These are phyloP conservation scores for Campylomormyrus numenius DNA, from an alignment of 2,113 vertebrate genomes.

Conservation along the genomic window DNA sequence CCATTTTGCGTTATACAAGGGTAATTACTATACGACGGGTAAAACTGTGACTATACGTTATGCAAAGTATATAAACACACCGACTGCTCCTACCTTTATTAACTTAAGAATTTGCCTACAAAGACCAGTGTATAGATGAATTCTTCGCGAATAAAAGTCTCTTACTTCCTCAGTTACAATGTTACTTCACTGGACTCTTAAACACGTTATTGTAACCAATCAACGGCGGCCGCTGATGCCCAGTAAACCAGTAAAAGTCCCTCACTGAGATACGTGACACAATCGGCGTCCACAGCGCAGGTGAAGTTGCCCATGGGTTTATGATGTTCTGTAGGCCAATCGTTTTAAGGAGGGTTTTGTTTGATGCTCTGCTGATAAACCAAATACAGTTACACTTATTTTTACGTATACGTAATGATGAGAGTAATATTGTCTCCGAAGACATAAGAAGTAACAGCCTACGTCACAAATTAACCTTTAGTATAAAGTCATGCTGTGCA, in stretches of 20 bases:
- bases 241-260: slow-evolving; percentile 19
- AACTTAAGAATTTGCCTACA: not conserved
- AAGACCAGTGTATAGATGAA: not conserved
- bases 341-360: not conserved
- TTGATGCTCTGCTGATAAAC: not conserved
- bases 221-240: not conserved
- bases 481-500: not conserved
- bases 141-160: slow-evolving; percentile 48
- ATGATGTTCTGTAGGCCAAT: not conserved
- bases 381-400: not conserved
- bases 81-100: slow-evolving; percentile 13
- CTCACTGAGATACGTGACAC: not conserved
- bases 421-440: not conserved
- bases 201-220: slow-evolving; percentile 38
- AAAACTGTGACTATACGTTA: not conserved
- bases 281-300: slow-evolving; percentile 21
- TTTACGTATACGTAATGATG: not conserved
- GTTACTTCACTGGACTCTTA: slow-evolving; percentile 50
- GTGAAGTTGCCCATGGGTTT: slow-evolving; percentile 25
- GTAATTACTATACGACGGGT: not conserved
- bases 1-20: not conserved
- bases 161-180: slow-evolving; percentile 30
- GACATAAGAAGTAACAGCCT: not conserved
- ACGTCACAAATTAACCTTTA: not conserved
- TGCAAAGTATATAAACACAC: not conserved